Evolutionary conservation across 2,113 vertebrate species (phyloP).

Genomic region (Rhinopomastus cyanomelas): DNA sequence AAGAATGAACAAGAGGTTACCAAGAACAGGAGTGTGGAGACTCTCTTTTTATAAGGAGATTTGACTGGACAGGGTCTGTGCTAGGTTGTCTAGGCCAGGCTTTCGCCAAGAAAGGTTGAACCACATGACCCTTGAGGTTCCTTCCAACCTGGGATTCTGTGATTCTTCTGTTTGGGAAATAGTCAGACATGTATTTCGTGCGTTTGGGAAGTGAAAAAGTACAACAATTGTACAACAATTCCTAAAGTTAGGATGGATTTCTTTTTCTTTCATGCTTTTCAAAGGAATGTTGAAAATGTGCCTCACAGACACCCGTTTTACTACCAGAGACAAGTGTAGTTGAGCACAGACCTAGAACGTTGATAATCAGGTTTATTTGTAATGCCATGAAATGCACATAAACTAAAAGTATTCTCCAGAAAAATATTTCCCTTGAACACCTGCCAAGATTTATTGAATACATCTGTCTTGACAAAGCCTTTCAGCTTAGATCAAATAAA

Average conservation of each 20-base stretch:
- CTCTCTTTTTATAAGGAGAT: neutral
- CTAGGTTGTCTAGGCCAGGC: neutral
- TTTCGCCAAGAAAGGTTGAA: neutral
- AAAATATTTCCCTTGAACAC: slow-evolving; percentile 23
- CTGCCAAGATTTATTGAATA: slow-evolving; percentile 8
- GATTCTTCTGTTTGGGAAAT: neutral
- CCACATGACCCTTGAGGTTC: neutral
- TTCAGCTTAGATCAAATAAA: slow-evolving; percentile 32
- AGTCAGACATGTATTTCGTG: neutral
- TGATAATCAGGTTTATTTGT: neutral
- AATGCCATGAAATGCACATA: neutral
- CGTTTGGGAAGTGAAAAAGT: neutral
- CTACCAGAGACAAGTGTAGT: neutral
- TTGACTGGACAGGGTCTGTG: neutral
- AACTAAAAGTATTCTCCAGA: slow-evolving; percentile 12
- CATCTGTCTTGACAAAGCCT: slow-evolving; percentile 2
- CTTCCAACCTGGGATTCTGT: neutral
- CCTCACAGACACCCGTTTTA: neutral
- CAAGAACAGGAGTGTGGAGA: neutral
- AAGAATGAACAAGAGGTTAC: neutral
- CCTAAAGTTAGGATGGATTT: neutral
- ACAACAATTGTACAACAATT: no score
- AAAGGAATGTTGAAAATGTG: neutral
- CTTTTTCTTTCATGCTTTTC: neutral
- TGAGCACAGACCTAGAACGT: neutral